A percentile compares a stretch with the other conserved stretches of the same genome.
Conservation (phyloP, 2,797 vertebrate species). For the Anguilla anguilla region DNA sequence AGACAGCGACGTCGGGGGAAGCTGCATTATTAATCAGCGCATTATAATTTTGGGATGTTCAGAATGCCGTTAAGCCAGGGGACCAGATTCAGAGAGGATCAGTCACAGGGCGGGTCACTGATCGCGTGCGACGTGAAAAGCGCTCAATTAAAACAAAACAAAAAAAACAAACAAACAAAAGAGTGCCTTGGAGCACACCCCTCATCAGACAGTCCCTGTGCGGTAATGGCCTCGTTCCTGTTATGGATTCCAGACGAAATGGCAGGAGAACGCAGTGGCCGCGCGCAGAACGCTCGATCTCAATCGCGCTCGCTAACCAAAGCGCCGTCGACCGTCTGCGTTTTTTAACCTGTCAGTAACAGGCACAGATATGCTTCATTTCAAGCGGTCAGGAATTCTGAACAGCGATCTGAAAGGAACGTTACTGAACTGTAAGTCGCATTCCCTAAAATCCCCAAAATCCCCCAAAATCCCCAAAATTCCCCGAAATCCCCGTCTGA, state of each 20-base stretch:
- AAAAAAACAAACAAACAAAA: neutral
- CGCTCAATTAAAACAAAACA: slow-evolving; percentile 26
- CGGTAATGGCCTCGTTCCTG: slow-evolving; percentile 20
- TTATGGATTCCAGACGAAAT: neutral
- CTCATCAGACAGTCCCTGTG: slow-evolving; percentile 24
- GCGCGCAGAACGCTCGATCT: neutral
- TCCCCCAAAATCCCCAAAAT: neutral
- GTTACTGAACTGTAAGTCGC: neutral
- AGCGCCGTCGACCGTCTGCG: neutral
- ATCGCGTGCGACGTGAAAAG: slow-evolving; percentile 15
- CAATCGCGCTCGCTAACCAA: neutral
- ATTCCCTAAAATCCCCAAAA: neutral
- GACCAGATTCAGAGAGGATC: neutral
- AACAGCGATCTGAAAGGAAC: neutral
- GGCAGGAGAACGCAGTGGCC: neutral
- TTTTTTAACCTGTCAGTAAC: neutral
- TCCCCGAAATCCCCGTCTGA: neutral
- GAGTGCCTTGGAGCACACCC: slow-evolving; percentile 2
- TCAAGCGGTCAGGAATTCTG: neutral
- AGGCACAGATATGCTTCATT: neutral
- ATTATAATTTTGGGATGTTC: neutral
- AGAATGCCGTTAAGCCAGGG: neutral
- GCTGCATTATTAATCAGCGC: slow-evolving; percentile 10
- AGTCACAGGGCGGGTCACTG: slow-evolving; percentile 9
- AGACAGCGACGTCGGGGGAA: slow-evolving; percentile 34